These are phyloP conservation scores for Malacosoma neustria DNA, from an alignment of 2,888 invertebrate species.

Conservation along the genomic window DNA sequence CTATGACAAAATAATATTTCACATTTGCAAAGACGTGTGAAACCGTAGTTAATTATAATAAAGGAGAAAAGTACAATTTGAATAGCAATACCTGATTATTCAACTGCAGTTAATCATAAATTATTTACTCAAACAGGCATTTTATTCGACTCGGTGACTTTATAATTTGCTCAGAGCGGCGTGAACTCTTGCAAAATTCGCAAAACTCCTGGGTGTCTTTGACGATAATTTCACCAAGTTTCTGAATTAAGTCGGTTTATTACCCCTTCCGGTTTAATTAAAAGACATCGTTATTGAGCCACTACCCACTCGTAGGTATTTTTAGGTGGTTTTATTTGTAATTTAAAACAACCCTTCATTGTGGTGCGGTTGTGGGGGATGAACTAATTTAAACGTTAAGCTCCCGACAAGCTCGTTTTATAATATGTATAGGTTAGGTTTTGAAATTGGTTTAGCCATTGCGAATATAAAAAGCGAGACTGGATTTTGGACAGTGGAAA, in stretches of 20 bases:
- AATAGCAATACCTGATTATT: slow-evolving; percentile 8
- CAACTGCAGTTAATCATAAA: slow-evolving; percentile 4
- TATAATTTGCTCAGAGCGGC: slow-evolving; percentile 20
- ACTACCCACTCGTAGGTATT: slow-evolving; percentile 71
- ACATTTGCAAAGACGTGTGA: too few species aligned
- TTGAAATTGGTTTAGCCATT: slow-evolving; percentile 54
- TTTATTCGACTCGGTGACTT: slow-evolving; percentile 11
- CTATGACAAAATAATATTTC: too few species aligned
- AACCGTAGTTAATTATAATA: too few species aligned
- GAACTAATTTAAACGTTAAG: slow-evolving; percentile 74
- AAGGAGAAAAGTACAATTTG: too few species aligned
- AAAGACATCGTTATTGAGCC: slow-evolving; percentile 69
- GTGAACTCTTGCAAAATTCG: slow-evolving; percentile 24
- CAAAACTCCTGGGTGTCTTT: slow-evolving; percentile 30
- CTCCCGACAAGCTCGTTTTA: slow-evolving; percentile 61
- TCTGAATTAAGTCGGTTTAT: slow-evolving; percentile 62
- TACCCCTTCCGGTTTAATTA: slow-evolving; percentile 70
- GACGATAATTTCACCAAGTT: slow-evolving; percentile 44
- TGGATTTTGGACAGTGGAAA: too few species aligned
- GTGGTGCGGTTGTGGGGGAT: slow-evolving; percentile 62
- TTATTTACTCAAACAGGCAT: slow-evolving; percentile 11
- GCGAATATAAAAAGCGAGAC: neutral
- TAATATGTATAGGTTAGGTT: slow-evolving; percentile 62
- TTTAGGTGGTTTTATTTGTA: slow-evolving; percentile 75
- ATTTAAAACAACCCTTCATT: slow-evolving; percentile 72